Evolutionary conservation across 2,113 vertebrate genomes (phyloP), one percentile per base, ranked within the genome.

Genomic region (Sciurus niger): DNA sequence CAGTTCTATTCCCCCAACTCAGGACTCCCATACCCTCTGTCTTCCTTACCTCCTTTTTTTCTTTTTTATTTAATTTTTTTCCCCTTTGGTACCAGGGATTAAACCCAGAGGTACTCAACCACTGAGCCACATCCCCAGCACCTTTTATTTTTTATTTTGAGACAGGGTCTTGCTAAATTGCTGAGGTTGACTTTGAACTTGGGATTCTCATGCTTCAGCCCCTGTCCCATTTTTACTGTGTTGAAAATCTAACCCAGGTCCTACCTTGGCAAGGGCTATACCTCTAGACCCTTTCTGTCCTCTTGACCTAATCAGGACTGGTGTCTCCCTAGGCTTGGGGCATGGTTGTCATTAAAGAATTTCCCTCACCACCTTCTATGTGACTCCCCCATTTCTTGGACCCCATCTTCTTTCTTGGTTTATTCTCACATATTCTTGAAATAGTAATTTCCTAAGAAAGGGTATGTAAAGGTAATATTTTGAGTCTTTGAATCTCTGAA

Each of bases 401-500:
- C 43, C 48, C 8, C 30, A 43, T 60, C 92, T 37, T 58, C 78
- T 87, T 93, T 93, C 83, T 65, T 46, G 16, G 48, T 53, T 92
- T 72, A 58, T 40, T 51, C 4, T 78, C 48, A 68, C 20, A 8
- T 68, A 87, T 74, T 67, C 30, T 72, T 78, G 63, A 94, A 78
- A 65, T 37, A 77, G 14, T 68, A 32, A 67, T 86, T 87, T 88
- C n/a, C 72, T 89, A 78, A 76, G 83, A 77, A 83, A 88, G 53
- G 28, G n/a, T 76, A 83, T 8, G 28, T 51, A 76, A 73, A 40
- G 25, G 40, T 43, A 86, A 58, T 88, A n/a, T 58, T 83, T 67
- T 65, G 63, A 74, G 65, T 80, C 13, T 51, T 65, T 78, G 32
- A 73, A 63, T 92, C 51, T 83, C 68, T 94, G 72, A 58, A 94